phyloP scores from a whole-genome alignment of 2,888 invertebrate genomes.

The Stegana nigrithorax region DNA sequence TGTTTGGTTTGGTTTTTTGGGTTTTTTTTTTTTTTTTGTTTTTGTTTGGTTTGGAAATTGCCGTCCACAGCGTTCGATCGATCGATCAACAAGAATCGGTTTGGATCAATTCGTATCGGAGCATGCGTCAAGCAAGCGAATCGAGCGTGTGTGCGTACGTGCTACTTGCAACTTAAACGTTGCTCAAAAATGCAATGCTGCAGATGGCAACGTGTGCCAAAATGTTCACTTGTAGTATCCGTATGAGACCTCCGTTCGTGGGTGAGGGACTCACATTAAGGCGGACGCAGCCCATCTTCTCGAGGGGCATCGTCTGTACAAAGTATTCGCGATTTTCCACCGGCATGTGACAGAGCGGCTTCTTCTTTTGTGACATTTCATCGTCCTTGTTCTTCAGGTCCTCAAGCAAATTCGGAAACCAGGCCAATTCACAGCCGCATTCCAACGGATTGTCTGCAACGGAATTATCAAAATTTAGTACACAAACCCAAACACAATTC shows the following conservation, averaged over 20 bases:
- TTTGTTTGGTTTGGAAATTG: neutral
- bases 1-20: neutral
- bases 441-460: slow-evolving; percentile 85
- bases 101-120: too few species aligned
- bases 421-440: slow-evolving; percentile 88
- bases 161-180: slow-evolving; percentile 41
- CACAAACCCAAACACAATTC: neutral
- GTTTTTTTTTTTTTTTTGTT: neutral
- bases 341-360: slow-evolving; percentile 84
- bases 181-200: slow-evolving; percentile 53
- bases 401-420: slow-evolving; percentile 87
- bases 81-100: too few species aligned
- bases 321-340: slow-evolving; percentile 85
- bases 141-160: slow-evolving; percentile 8
- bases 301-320: slow-evolving; percentile 83
- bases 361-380: slow-evolving; percentile 89
- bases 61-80: too few species aligned
- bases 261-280: slow-evolving; percentile 69
- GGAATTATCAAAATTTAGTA: too few species aligned
- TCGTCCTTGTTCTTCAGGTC: slow-evolving; percentile 84
- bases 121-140: slow-evolving; percentile 5
- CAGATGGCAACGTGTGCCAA: slow-evolving; percentile 55
- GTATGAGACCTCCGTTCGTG: slow-evolving; percentile 61
- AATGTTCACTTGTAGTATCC: slow-evolving; percentile 64
- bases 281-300: slow-evolving; percentile 85